These are phyloP conservation scores for Labeo calbasu DNA, from an alignment of 2,797 vertebrate species.

Conservation along the genomic window DNA sequence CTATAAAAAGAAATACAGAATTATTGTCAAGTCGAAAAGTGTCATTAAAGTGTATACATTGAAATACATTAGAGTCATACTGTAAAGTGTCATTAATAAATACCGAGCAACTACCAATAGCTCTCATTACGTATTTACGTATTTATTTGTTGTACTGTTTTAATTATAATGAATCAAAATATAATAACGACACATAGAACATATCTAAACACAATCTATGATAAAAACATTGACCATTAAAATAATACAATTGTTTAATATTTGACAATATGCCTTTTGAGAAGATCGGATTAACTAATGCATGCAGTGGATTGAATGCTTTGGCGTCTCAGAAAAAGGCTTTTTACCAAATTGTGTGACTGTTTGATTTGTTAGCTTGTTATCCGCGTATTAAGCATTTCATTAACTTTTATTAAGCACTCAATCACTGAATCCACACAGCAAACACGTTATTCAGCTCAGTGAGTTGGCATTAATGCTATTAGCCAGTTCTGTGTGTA, in stretches of 20 bases:
- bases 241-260: background rate
- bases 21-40: background rate
- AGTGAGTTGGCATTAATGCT: slow-evolving; percentile 75
- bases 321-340: background rate
- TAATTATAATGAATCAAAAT: background rate
- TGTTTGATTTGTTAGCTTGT: slow-evolving; percentile 73
- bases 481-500: slow-evolving; percentile 69
- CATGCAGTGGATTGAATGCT: background rate
- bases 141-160: background rate
- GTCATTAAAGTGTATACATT: too few relatives aligned
- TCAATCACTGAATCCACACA: slow-evolving; percentile 63
- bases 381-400: slow-evolving; percentile 77
- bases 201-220: background rate
- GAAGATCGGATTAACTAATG: background rate
- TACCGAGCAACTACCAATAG: background rate
- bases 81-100: background rate
- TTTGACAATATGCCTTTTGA: background rate
- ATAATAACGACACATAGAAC: background rate
- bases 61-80: too few relatives aligned
- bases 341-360: background rate
- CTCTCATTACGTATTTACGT: background rate
- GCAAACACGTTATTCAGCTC: slow-evolving; percentile 70
- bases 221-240: background rate
- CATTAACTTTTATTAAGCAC: slow-evolving; percentile 66
- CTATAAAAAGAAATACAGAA: too few relatives aligned